Evolutionary conservation across 2,797 vertebrate species (phyloP), one percentile per base, ranked within the genome.

Genomic region (Lophius americanus): DNA sequence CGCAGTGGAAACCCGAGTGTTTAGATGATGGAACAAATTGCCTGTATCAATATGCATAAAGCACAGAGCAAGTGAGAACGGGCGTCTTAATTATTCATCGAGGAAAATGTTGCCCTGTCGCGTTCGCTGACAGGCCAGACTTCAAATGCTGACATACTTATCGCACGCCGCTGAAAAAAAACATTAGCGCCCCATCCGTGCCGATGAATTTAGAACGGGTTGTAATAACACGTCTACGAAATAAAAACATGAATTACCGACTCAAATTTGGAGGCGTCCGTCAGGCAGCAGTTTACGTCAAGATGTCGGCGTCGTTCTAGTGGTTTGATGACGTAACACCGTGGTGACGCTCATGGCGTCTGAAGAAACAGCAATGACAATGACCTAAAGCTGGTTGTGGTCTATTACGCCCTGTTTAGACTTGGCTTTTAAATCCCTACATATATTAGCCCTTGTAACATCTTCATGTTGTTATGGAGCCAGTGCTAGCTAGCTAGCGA

Each of bases 31-130:
- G 68, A 85, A 87, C 84, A 88, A 88, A 89, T 85, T 85, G 82
- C 74, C 66, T 80, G 64, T 80, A 85, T 88, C 85, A 86, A 88
- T 85, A 87, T 89, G 85, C 79, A 84, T 64, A 41, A 47, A 71
- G 77, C 70, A 79, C 48, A 79, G 80, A 39, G 5, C 83, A 71
- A 60, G 66, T 14, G 56, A 83, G 75, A 88, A 81, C 74, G 68
- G 76, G 9, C 13, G 60, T 77, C 76, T 87, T 85, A 88, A 90
- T 91, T 86, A 91, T 90, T 90, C 83, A 86, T 72, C 9, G 39
- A 77, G 82, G 80, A 72, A 81, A 90, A 79, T 66, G 78, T 82
- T 85, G 66, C 51, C 75, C 66, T 78, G 83, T 81, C 88, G 73
- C 79, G 73, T 84, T 83, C 68, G 78, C 76, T 81, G 73, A 88